A percentile compares a stretch with the other conserved stretches of the same genome.
These are phyloP conservation scores for Alcedo quadribrachys DNA, from an alignment of 2,797 vertebrate species.

Conservation along the genomic window DNA sequence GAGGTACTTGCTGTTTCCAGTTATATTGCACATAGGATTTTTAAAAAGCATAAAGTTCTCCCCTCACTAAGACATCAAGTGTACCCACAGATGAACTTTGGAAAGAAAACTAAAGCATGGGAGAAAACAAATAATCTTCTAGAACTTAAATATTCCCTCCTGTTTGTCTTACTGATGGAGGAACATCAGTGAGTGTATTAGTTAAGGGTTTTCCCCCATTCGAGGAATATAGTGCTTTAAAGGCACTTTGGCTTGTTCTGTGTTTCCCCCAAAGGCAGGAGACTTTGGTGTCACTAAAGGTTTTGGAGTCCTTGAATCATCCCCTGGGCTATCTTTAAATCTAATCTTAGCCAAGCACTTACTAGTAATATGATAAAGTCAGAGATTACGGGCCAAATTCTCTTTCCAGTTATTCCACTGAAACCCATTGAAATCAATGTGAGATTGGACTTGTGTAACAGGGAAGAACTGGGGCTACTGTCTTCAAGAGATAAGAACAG, in stretches of 20 bases:
- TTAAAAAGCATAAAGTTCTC: background rate
- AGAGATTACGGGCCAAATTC: constrained; percentile 60
- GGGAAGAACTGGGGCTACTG: constrained; percentile 46
- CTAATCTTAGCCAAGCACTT: constrained; percentile 58
- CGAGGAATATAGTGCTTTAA: background rate
- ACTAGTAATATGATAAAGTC: constrained; percentile 27
- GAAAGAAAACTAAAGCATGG: background rate
- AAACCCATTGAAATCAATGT: constrained; percentile 63
- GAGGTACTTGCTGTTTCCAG: background rate
- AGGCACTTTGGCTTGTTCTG: background rate
- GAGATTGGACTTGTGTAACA: constrained; percentile 47
- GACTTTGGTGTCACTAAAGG: background rate
- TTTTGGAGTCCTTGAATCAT: constrained; percentile 55
- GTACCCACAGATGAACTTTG: background rate
- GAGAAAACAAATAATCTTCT: fast-evolving
- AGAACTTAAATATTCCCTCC: background rate
- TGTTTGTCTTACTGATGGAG: background rate
- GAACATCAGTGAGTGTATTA: background rate
- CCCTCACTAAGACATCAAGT: background rate
- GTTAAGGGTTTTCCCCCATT: background rate
- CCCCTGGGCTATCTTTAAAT: constrained; percentile 45
- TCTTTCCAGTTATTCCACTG: constrained; percentile 41
- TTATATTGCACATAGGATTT: background rate
- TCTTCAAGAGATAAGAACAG: constrained; percentile 50
- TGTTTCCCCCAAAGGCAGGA: background rate